phyloP scores from a whole-genome alignment of 2,797 vertebrate genomes.

The Lepidocolaptes lacrymiger region DNA sequence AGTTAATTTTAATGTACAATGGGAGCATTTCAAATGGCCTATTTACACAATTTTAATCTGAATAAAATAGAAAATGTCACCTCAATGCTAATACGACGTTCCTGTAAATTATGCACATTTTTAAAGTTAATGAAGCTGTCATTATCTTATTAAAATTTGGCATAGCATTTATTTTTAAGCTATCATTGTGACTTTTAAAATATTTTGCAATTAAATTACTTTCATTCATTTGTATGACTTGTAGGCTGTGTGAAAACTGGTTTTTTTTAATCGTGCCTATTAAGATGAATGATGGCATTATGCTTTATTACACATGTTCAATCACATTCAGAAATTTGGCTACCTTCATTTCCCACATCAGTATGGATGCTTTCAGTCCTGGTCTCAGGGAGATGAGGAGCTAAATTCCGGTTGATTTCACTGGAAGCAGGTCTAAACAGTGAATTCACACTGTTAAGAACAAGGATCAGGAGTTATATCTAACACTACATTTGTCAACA shows the following conservation, averaged over 20 bases:
- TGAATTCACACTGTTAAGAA: background rate
- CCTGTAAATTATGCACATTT: slow-evolving; percentile 43
- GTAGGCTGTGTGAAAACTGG: background rate
- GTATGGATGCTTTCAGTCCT: background rate
- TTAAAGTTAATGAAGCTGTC: slow-evolving; percentile 50
- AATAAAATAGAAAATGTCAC: slow-evolving; percentile 43
- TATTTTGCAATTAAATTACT: slow-evolving; percentile 17
- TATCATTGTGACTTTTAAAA: slow-evolving; percentile 3
- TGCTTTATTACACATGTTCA: background rate
- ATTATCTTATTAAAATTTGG: slow-evolving; percentile 34
- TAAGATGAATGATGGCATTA: background rate
- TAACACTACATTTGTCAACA: background rate
- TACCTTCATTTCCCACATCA: background rate
- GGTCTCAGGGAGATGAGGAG: background rate
- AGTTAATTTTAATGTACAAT: background rate
- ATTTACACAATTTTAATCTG: slow-evolving; percentile 45
- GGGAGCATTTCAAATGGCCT: slow-evolving; percentile 18
- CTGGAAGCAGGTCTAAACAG: background rate
- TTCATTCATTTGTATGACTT: slow-evolving; percentile 2
- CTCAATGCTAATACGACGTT: slow-evolving; percentile 10
- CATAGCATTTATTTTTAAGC: background rate
- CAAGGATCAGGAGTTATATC: background rate
- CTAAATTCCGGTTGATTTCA: background rate
- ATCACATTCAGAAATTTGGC: background rate
- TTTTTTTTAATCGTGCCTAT: background rate